A percentile compares a stretch with the other conserved stretches of the same genome.
Evolutionary conservation across 2,113 vertebrate species (phyloP).

Genomic region (Percopsis transmontana): DNA sequence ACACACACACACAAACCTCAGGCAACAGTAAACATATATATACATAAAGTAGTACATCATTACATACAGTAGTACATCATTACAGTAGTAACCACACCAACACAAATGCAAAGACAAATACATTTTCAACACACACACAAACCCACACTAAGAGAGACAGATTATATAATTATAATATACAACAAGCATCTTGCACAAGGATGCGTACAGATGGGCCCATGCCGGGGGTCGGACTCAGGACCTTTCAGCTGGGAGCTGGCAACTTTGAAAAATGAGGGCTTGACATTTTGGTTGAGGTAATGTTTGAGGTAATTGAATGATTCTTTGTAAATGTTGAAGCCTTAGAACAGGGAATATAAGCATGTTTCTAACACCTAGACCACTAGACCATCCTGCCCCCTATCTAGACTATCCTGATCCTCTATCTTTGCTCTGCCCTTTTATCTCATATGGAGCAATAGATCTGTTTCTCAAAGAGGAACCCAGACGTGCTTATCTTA

Average conservation of each 20-base stretch:
- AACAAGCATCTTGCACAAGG: too few relatives aligned
- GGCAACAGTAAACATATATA: slow-evolving; percentile 16
- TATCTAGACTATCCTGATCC: background rate
- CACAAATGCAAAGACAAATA: background rate
- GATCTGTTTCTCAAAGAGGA: background rate
- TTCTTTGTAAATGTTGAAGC: too few relatives aligned
- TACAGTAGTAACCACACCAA: background rate
- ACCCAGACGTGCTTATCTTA: background rate
- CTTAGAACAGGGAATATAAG: too few relatives aligned
- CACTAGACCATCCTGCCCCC: too few relatives aligned
- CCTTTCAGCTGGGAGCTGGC: too few relatives aligned
- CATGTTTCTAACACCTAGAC: too few relatives aligned
- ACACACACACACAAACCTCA: slow-evolving; percentile 5
- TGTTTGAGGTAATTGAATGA: background rate
- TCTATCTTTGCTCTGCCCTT: background rate
- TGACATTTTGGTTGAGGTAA: too few relatives aligned
- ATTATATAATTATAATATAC: too few relatives aligned
- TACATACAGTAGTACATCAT: background rate
- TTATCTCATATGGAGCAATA: background rate
- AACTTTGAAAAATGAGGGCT: too few relatives aligned
- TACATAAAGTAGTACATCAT: background rate
- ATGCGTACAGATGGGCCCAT: too few relatives aligned
- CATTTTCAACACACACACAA: background rate
- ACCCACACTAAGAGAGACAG: background rate
- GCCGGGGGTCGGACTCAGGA: too few relatives aligned